Percentiles rank a stretch among this genome's conserved stretches.
Conservation (phyloP, 2,888 invertebrate genomes). For the Tipula unca region DNA sequence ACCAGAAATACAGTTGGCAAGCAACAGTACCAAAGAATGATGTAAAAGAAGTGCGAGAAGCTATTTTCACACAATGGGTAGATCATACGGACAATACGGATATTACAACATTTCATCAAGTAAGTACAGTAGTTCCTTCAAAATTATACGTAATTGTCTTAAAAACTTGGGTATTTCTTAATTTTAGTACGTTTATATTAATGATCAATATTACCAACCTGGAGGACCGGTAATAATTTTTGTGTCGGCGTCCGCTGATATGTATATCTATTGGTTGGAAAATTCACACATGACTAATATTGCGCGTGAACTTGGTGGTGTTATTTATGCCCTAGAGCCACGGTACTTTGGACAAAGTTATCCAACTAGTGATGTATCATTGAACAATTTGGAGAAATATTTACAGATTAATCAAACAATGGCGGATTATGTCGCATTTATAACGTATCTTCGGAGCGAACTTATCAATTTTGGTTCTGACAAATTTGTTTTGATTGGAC, state of each 20-base stretch:
- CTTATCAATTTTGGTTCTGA: background rate
- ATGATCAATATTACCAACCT: background rate
- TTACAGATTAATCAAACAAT: background rate
- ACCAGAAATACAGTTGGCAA: background rate
- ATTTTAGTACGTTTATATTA: background rate
- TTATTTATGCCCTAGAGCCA: background rate
- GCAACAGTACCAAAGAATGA: background rate
- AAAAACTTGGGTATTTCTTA: background rate
- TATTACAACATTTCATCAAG: background rate
- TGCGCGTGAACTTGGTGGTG: background rate
- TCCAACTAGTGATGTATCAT: background rate
- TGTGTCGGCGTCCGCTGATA: background rate
- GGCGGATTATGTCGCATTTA: background rate
- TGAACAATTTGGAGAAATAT: background rate
- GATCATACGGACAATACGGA: background rate
- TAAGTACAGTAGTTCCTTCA: background rate
- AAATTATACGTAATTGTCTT: background rate
- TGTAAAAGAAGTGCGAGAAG: background rate
- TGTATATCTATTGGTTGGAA: background rate
- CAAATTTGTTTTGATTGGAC: background rate
- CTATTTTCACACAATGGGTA: background rate
- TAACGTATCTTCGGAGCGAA: background rate
- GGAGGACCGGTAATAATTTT: background rate
- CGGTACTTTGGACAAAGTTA: background rate
- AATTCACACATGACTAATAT: background rate